Percentiles rank a stretch among this genome's conserved stretches.
phyloP scores from a whole-genome alignment of 2,888 invertebrate species.

The Ommatoiulus sabulosus region DNA sequence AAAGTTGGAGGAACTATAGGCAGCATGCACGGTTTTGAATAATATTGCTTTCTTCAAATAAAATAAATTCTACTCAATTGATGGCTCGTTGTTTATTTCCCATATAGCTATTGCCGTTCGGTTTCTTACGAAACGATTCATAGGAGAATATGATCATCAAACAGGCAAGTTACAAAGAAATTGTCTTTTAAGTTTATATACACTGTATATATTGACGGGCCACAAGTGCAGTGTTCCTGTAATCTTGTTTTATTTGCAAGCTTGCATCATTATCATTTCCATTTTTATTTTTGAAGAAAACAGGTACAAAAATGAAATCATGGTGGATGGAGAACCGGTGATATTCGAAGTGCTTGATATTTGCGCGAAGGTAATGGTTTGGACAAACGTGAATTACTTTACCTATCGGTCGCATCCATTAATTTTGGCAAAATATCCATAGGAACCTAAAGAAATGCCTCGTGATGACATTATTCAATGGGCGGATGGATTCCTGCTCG shows the following conservation, averaged over 20 bases:
- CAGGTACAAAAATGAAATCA: constrained; percentile 89
- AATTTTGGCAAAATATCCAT: constrained; percentile 60
- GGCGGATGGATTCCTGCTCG: constrained; percentile 89
- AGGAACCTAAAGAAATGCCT: constrained; percentile 81
- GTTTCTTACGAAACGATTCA: constrained; percentile 92
- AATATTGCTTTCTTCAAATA: too few relatives aligned
- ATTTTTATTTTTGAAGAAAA: constrained; percentile 74
- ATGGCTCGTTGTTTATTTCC: too few relatives aligned
- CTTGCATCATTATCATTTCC: background rate
- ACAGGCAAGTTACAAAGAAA: constrained; percentile 75
- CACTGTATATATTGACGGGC: background rate
- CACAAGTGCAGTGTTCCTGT: background rate
- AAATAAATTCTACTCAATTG: too few relatives aligned
- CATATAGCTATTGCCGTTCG: constrained; percentile 78
- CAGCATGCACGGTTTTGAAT: too few relatives aligned
- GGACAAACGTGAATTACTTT: constrained; percentile 33
- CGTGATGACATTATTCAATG: constrained; percentile 82
- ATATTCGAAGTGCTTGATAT: constrained; percentile 92
- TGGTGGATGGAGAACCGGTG: constrained; percentile 89
- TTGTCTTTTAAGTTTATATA: constrained; percentile 50
- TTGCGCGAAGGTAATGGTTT: constrained; percentile 79
- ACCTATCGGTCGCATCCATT: background rate
- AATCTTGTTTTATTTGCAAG: background rate
- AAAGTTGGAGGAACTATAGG: too few relatives aligned
- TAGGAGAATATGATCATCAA: constrained; percentile 95